A percentile compares a stretch with the other conserved stretches of the same genome.
These are phyloP conservation scores for Danio choprae DNA, from an alignment of 2,797 vertebrate species.

Conservation along the genomic window DNA sequence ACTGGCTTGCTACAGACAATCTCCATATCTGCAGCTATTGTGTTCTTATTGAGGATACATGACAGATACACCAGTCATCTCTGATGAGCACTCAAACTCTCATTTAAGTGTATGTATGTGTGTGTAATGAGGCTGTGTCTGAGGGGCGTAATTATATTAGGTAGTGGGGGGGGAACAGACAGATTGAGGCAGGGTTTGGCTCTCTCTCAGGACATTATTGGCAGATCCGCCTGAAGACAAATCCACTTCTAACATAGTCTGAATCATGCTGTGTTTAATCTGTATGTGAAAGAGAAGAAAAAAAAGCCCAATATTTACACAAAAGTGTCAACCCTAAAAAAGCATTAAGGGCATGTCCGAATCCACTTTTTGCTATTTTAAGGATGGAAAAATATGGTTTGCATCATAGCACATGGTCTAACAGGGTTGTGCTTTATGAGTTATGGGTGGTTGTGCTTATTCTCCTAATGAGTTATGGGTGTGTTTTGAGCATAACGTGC, in stretches of 20 bases:
- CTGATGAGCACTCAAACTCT: slow-evolving; percentile 33
- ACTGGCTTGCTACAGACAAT: slow-evolving; percentile 3
- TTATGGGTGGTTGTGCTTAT: too few species aligned
- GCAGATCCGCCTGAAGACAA: slow-evolving; percentile 50
- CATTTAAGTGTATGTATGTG: slow-evolving; percentile 29
- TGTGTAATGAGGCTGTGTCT: slow-evolving; percentile 39
- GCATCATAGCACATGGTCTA: too few species aligned
- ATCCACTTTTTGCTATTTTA: too few species aligned
- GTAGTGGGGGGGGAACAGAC: slow-evolving; percentile 1
- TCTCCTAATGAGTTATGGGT: too few species aligned
- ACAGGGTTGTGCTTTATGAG: too few species aligned
- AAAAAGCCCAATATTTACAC: neutral
- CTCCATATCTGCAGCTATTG: slow-evolving; percentile 31
- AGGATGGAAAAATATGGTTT: too few species aligned
- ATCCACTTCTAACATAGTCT: slow-evolving; percentile 1
- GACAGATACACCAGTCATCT: slow-evolving; percentile 37
- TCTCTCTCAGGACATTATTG: slow-evolving; percentile 51
- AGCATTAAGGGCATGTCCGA: too few species aligned
- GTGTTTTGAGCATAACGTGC: too few species aligned
- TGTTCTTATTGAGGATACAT: slow-evolving; percentile 43
- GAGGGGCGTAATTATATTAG: slow-evolving; percentile 49
- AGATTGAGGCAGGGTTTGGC: slow-evolving; percentile 44
- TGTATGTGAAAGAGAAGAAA: neutral
- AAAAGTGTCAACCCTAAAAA: neutral
- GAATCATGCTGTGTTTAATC: slow-evolving; percentile 10